Percentiles rank a stretch among this genome's conserved stretches.
phyloP scores from a whole-genome alignment of 2,797 vertebrate species.

The Ctenopoma kingsleyae region DNA sequence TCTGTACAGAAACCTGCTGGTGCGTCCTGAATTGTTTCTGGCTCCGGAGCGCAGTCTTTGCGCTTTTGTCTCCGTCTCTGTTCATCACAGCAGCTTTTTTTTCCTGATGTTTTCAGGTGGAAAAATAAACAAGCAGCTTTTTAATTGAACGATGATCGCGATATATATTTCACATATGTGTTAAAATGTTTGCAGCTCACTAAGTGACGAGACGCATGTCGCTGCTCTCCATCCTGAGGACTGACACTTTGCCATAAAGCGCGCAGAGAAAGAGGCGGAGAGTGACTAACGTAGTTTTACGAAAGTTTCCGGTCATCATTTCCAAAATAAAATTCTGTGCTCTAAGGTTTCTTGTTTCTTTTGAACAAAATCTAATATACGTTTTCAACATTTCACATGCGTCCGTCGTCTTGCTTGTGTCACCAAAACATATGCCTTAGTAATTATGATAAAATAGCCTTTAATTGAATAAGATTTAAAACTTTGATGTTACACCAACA shows the following conservation, averaged over 20 bases:
- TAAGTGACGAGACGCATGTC: not conserved
- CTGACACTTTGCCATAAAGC: conserved; percentile 49
- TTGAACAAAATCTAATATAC: not conserved
- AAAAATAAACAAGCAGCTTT: not conserved
- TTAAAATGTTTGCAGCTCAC: not conserved
- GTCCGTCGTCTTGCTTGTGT: not conserved
- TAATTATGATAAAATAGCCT: not conserved
- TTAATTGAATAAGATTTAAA: too few relatives aligned
- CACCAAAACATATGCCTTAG: not conserved
- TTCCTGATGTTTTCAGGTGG: conserved; percentile 7
- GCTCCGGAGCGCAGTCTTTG: conserved; percentile 56
- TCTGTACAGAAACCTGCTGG: conserved; percentile 77
- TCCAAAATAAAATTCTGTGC: conserved; percentile 50
- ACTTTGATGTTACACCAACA: too few relatives aligned
- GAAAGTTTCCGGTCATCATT: conserved; percentile 43
- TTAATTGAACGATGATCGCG: not conserved
- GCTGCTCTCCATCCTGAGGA: conserved; percentile 38
- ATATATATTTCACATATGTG: not conserved
- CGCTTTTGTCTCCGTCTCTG: conserved; percentile 65
- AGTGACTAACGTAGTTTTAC: not conserved
- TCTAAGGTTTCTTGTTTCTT: too few relatives aligned
- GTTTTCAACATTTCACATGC: not conserved
- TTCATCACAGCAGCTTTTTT: conserved; percentile 63
- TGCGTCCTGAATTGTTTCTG: conserved; percentile 69
- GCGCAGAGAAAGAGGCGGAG: not conserved